Percentiles rank a stretch among this genome's conserved stretches.
phyloP scores from a whole-genome alignment of 2,797 vertebrate species.

The Botia kubotai region DNA sequence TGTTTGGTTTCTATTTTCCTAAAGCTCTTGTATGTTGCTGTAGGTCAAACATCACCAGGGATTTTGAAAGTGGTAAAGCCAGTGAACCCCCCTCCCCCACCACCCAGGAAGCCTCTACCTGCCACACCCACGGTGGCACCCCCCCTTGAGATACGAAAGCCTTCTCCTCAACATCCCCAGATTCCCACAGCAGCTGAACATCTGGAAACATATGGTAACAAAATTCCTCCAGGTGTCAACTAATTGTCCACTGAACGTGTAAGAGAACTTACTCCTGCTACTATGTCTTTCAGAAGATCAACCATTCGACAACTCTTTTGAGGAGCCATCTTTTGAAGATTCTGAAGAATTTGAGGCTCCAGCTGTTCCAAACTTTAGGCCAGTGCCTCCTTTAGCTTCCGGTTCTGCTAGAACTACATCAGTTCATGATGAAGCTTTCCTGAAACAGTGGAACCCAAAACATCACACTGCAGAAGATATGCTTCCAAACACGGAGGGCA shows the following conservation, averaged over 20 bases:
- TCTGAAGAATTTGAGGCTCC: conserved; percentile 33
- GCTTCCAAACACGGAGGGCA: conserved; percentile 1
- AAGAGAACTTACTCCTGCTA: conserved; percentile 32
- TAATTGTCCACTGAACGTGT: background rate
- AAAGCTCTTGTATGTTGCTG: conserved; percentile 16
- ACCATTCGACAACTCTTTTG: conserved; percentile 24
- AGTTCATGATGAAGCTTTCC: conserved; percentile 25
- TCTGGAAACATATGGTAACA: conserved; percentile 56
- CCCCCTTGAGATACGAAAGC: conserved; percentile 77
- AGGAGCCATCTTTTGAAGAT: conserved; percentile 10
- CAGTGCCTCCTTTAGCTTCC: conserved; percentile 1
- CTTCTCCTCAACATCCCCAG: conserved; percentile 49
- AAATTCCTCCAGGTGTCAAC: background rate
- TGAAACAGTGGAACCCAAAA: conserved; percentile 25
- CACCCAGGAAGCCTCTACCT: conserved; percentile 70
- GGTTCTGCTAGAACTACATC: conserved; percentile 4
- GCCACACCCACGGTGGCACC: conserved; percentile 64
- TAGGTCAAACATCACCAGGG: conserved; percentile 63
- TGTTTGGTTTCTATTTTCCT: background rate
- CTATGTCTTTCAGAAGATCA: conserved; percentile 54
- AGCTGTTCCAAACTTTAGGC: conserved; percentile 2
- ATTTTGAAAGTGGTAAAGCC: conserved; percentile 29
- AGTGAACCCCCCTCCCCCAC: conserved; percentile 64
- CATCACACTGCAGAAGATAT: background rate
- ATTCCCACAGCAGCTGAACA: conserved; percentile 41